Base-by-base conservation (phyloP, 1,140 invertebrate genomes). In the Euwallacea similis region DNA sequence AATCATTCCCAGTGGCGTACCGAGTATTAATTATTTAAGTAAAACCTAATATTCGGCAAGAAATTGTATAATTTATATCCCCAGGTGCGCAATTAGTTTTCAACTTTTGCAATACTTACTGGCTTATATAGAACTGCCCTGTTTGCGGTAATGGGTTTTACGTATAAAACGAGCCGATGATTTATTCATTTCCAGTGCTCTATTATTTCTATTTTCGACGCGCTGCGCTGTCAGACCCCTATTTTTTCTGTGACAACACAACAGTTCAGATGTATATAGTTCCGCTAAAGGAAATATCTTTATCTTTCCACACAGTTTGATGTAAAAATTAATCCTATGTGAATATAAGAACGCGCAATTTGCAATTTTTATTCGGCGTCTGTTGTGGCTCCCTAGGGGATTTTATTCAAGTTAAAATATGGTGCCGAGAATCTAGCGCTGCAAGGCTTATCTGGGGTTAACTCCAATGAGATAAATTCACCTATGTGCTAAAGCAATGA, bases 331-430 rank as follows among this genome's bases (percentile, higher is more conserved):
- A 33, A 60, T 60, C 16, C 54, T 60, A 7, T 41, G 58, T 42
- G 58, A 42, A 60, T 60, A 60, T 60, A 60, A 60, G 58, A 42
- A 60, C 41, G 41, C 58, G 21, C 41, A 41, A 60, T 60, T 60
- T 60, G 41, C 58, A 60, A 60, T 60, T 60, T 56, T 42, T 60
- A 16, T 60, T 60, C 41, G 9, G 21, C 16, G 58, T 8, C n/a
- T 56, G 54, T n/a, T 56, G 54, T 56, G 10, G 54, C 54, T 56
- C 54, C 54, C 8, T 16, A 21, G 16, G 16, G 54, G 16, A 56
- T 56, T 56, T 56, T 16, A 56, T 56, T 56, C 54, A 15, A 56
- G 54, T 16, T 56, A 56, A 56, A 56, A 56, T 56, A 56, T 56
- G 11, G 54, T 56, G 11, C 11, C 16, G 54, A 56, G 15, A 56